A percentile compares a stretch with the other conserved stretches of the same genome.
Conservation (phyloP, 2,888 invertebrate species). For the Acronicta leporina region DNA sequence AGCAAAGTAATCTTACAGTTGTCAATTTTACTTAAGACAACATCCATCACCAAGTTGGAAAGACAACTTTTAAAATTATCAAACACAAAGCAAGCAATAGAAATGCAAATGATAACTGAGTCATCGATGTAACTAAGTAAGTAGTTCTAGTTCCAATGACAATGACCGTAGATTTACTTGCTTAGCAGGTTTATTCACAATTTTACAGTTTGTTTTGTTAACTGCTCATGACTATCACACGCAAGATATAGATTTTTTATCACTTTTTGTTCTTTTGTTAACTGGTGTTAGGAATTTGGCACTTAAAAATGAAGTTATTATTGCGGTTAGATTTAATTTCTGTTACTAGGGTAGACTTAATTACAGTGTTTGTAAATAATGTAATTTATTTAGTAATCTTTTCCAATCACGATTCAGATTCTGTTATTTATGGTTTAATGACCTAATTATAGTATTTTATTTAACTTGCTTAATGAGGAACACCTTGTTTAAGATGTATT, state of each 20-base stretch:
- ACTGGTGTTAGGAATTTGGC: not conserved
- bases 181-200: slow-evolving; percentile 73
- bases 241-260: slow-evolving; percentile 20
- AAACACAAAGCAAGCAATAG: slow-evolving; percentile 57
- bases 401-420: too few relatives aligned
- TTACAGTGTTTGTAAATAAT: not conserved
- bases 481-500: not conserved
- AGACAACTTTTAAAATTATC: slow-evolving; percentile 29
- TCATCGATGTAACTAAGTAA: slow-evolving; percentile 29
- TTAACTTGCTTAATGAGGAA: not conserved
- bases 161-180: slow-evolving; percentile 78
- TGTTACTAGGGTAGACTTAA: not conserved
- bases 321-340: not conserved
- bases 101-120: slow-evolving; percentile 28
- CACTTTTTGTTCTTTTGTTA: slow-evolving; percentile 21
- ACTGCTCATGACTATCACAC: slow-evolving; percentile 11
- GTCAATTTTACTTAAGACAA: slow-evolving; percentile 27
- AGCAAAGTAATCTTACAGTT: slow-evolving; percentile 13
- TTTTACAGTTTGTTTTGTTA: slow-evolving; percentile 69
- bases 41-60: slow-evolving; percentile 52
- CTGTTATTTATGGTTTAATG: too few relatives aligned
- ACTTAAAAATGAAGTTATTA: too few relatives aligned
- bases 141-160: slow-evolving; percentile 69
- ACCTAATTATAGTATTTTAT: not conserved
- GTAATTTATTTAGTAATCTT: too few relatives aligned